Base-by-base conservation (phyloP, 2,113 vertebrate species). In the Bos javanicus region DNA sequence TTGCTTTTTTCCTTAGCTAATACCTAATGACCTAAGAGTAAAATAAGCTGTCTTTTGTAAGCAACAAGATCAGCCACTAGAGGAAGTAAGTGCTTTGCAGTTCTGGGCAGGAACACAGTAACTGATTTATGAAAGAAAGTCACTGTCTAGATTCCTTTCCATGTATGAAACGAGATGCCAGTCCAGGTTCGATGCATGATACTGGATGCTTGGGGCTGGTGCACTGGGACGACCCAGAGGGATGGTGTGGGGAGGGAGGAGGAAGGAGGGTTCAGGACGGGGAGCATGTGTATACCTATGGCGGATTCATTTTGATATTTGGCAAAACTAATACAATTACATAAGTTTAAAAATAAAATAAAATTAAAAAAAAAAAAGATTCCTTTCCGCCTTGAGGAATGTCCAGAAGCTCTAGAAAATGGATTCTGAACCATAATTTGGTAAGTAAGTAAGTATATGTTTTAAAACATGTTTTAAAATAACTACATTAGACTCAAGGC, bases 71-170 rank as follows among this genome's bases (percentile, higher is more conserved):
- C 91, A 96, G 85, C 97, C 97, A 98, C 97, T 97, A 98, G 95
- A 97, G 98, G 97, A 98, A 97, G 98, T 97, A 92, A 92, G n/a
- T 90, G 94, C 43, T 96, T 97, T 94, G n/a, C 48, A 36, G 62
- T 81, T 33, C 28, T 86, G 26, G 28, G 33, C 48, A 90, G 71
- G 30, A 81, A 36, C n/a, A 50, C 33, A 74, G 50, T 3, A 64
- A 48, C 30, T 67, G 11, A 94, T 56, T 88, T 39, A 59, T 0
- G 8, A 87, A 84, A 87, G 30, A 62, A 71, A 62, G 26, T 67
- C 48, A 16, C n/a, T 39, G 43, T 39, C 60, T 39, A 90, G 19
- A 52, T 52, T 93, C 5, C 46, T 71, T 85, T 91, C 67, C 60
- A 39, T 4, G 39, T 39, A 39, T 39, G 39, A 39, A 39, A 39